Evolutionary conservation across 2,888 invertebrate species (phyloP), one percentile per base, ranked within the genome.

Genomic region (Proisotoma minuta): DNA sequence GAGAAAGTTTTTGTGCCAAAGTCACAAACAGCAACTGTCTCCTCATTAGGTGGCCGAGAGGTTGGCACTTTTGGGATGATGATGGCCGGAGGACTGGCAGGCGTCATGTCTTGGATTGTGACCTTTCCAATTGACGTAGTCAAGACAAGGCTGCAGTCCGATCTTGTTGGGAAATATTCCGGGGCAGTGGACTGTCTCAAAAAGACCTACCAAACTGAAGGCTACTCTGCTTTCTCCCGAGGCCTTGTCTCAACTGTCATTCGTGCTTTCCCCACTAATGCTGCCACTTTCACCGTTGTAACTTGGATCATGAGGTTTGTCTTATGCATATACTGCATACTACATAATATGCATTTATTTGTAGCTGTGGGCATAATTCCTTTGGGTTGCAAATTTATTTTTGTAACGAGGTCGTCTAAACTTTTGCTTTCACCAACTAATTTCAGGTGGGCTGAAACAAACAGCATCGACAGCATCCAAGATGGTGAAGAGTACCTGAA

Each of bases 201-300:
- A 57, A 83, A 87, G 75, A 88, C 89, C 47, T 82, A 90, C 62
- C 78, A 78, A 28, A 73, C 79, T 1, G 89, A 91, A 71, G 95
- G 95, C 0, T 80, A 84, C 75, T 76, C 79, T 0, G 87, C 87
- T 71, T 84, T 95, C 76, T 82, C 85, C 52, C 81, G 87, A 22
- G 94, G 94, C 0, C 76, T 94, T 0, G 82, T 83, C 22, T 87
- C 92, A 0, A 89, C 93, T 1, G 78, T 92, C 43, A 75, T 92
- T 51, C 83, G 96, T 48, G 94, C 96, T 0, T 95, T 96, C 78
- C 91, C 95, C 1, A 88, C 89, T 66, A 96, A 97, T 77, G 96
- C 94, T 0, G 91, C 90, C 3, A 92, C 91, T 63, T 95, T 96
- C 77, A 84, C 89, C 29, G 90, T 90, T 0, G 92, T 94, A 58